These are phyloP conservation scores for Furnarius figulus DNA, from an alignment of 2,113 vertebrate genomes.

Conservation along the genomic window DNA sequence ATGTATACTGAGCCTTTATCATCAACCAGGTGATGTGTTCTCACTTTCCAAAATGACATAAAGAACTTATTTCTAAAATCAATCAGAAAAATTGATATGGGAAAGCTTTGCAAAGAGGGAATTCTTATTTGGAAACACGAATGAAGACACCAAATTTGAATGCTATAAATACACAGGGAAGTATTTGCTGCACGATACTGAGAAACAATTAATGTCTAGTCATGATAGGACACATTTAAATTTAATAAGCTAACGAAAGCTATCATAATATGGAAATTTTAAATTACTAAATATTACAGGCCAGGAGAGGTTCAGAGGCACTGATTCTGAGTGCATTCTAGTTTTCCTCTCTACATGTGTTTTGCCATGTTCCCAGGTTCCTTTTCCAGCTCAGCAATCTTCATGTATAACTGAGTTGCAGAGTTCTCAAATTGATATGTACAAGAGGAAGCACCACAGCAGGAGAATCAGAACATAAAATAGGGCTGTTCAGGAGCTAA, in stretches of 20 bases:
- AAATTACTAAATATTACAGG: not conserved
- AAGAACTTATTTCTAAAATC: not conserved
- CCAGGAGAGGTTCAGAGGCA: not conserved
- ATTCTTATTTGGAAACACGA: not conserved
- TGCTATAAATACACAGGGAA: not conserved
- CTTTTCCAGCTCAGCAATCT: not conserved
- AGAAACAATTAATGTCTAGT: not conserved
- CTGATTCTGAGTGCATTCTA: not conserved
- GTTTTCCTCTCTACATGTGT: not conserved
- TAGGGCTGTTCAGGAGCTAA: not conserved
- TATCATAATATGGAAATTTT: not conserved
- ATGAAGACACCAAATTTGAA: not conserved
- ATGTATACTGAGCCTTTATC: not conserved
- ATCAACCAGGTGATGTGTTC: not conserved
- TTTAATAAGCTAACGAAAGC: not conserved
- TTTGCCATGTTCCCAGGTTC: not conserved
- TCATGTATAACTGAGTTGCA: not conserved
- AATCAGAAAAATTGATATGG: not conserved
- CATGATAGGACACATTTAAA: not conserved
- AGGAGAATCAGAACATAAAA: not conserved
- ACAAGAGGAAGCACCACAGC: not conserved
- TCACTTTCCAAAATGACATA: not conserved
- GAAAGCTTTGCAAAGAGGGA: not conserved
- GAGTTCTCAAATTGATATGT: not conserved
- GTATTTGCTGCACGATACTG: not conserved